A percentile compares a stretch with the other conserved stretches of the same genome.
Evolutionary conservation across 2,888 invertebrate species (phyloP).

Genomic region (Drosophila helvetica): DNA sequence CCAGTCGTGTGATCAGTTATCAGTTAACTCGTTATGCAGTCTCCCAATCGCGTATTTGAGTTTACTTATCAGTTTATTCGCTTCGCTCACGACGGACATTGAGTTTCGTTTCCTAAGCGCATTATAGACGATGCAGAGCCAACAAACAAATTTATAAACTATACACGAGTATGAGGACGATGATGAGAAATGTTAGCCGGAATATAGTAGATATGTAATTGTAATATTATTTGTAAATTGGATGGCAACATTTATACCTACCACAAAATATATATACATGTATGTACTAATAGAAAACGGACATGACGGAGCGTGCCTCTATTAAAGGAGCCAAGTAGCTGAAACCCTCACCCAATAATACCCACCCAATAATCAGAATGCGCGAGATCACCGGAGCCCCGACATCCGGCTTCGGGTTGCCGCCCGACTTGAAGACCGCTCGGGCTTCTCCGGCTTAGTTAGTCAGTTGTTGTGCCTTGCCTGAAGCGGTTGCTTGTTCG

Average conservation of each 20-base stretch:
- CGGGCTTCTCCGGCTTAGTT: conserved; percentile 33
- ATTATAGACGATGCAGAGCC: conserved; percentile 18
- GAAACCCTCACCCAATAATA: background rate
- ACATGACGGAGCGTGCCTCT: background rate
- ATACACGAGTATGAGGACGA: conserved; percentile 40
- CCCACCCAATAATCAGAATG: conserved; percentile 18
- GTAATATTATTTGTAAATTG: conserved; percentile 68
- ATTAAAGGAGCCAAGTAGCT: conserved; percentile 43
- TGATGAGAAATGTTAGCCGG: conserved; percentile 58
- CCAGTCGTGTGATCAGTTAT: conserved; percentile 50
- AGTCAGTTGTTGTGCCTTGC: conserved; percentile 55
- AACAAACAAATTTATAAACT: conserved; percentile 56
- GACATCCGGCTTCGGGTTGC: conserved; percentile 47
- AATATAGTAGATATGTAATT: conserved; percentile 47
- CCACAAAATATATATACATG: conserved; percentile 37
- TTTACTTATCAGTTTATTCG: conserved; percentile 32
- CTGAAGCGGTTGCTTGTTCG: conserved; percentile 38
- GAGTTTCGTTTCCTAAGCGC: conserved; percentile 47
- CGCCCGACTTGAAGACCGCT: conserved; percentile 42
- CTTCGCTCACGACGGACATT: conserved; percentile 26
- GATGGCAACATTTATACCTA: conserved; percentile 55
- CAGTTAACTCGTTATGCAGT: background rate
- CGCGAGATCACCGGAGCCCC: background rate
- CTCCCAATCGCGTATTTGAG: conserved; percentile 1
- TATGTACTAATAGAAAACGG: conserved; percentile 29